Conservation (phyloP, 2,113 vertebrate genomes). For the Amphilophus citrinellus region DNA sequence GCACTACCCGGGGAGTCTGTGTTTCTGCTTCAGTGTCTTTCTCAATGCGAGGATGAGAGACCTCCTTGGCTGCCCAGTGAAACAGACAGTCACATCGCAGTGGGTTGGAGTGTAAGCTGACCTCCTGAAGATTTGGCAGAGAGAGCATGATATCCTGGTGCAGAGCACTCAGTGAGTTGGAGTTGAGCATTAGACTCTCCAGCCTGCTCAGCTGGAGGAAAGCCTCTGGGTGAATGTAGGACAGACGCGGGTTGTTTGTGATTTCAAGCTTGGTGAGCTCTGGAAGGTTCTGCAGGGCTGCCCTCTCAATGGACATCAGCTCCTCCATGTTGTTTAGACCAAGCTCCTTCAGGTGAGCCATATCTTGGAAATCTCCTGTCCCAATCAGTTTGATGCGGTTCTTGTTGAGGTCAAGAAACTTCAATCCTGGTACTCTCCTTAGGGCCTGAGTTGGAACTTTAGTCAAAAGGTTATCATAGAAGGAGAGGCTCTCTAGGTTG, state of each 20-base stretch:
- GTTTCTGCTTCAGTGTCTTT: constrained; percentile 55
- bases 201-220: constrained; percentile 90
- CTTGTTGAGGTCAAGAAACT: constrained; percentile 94
- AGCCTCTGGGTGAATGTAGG: constrained; percentile 93
- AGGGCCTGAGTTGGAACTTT: constrained; percentile 87
- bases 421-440: constrained; percentile 87
- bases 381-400: constrained; percentile 89
- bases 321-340: constrained; percentile 96
- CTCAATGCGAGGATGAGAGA: constrained; percentile 64
- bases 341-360: constrained; percentile 93
- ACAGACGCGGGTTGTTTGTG: constrained; percentile 95
- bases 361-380: constrained; percentile 89
- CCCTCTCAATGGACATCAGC: constrained; percentile 91
- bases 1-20: constrained; percentile 78
- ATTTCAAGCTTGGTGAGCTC: constrained; percentile 96
- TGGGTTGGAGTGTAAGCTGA: constrained; percentile 96
- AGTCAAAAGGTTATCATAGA: constrained; percentile 89
- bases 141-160: constrained; percentile 89
- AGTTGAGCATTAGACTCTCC: constrained; percentile 98
- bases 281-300: constrained; percentile 91
- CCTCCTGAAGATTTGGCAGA: constrained; percentile 93
- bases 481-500: constrained; percentile 91
- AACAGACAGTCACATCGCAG: constrained; percentile 96
- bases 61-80: constrained; percentile 88
- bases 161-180: constrained; percentile 94